These are phyloP conservation scores for Heliornis fulica DNA, from an alignment of 2,113 vertebrate genomes.

Conservation along the genomic window DNA sequence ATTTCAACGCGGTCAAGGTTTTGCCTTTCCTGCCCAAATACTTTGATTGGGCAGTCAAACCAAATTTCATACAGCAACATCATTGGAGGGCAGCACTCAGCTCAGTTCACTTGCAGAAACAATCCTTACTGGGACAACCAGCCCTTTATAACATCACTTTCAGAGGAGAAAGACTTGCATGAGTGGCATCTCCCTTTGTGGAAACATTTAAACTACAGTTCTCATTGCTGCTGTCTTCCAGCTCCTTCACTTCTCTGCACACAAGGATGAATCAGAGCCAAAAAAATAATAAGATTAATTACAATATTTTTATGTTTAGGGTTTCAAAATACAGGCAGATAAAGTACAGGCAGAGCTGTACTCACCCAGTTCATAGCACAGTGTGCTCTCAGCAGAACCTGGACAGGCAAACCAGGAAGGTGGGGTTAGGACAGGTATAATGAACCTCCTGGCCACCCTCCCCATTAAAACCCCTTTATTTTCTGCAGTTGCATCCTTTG, in stretches of 20 bases:
- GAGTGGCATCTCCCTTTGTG: neutral
- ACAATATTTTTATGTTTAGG: neutral
- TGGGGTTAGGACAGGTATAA: neutral
- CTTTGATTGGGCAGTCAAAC: neutral
- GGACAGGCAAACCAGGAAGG: neutral
- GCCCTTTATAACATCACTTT: neutral
- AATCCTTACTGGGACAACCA: neutral
- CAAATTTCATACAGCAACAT: neutral
- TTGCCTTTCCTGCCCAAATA: neutral
- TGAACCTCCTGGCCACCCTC: neutral
- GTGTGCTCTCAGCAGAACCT: too few relatives aligned
- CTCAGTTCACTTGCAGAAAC: neutral
- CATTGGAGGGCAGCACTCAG: accelerated
- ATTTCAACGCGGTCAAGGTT: neutral
- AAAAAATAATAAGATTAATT: neutral
- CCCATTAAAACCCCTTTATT: neutral
- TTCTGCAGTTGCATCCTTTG: neutral
- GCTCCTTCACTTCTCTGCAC: neutral
- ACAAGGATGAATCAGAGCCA: neutral
- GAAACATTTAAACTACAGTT: neutral
- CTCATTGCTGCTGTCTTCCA: neutral
- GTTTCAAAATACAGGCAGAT: neutral
- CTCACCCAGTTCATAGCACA: too few relatives aligned
- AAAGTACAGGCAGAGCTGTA: too few relatives aligned
- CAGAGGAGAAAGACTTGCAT: neutral